phyloP scores from a whole-genome alignment of 2,888 invertebrate species.

The Mythimna albipuncta region DNA sequence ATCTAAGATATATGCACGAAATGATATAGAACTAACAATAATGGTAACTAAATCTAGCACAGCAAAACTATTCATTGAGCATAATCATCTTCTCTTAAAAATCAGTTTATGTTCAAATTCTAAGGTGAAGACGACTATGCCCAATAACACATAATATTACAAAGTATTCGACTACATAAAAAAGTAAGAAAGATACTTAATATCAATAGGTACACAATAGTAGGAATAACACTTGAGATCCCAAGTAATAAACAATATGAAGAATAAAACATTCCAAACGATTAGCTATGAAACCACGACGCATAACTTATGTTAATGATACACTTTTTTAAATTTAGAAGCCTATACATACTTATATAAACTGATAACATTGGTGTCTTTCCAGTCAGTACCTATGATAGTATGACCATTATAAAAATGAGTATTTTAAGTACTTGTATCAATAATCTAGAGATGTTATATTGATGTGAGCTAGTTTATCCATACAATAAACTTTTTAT shows the following conservation, averaged over 20 bases:
- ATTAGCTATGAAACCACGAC: constrained; percentile 51
- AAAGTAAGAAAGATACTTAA: constrained; percentile 60
- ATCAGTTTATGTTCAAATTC: not conserved
- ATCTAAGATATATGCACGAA: constrained; percentile 52
- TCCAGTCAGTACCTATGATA: constrained; percentile 50
- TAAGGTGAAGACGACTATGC: constrained; percentile 21
- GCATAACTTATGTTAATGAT: constrained; percentile 47
- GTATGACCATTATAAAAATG: constrained; percentile 37
- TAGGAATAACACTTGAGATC: constrained; percentile 66
- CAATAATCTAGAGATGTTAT: not conserved
- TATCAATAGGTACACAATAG: constrained; percentile 62
- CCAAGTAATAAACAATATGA: constrained; percentile 56
- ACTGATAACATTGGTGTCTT: constrained; percentile 62
- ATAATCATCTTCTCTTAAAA: constrained; percentile 23
- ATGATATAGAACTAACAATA: constrained; percentile 58
- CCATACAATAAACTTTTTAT: not conserved
- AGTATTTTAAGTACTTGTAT: constrained; percentile 29
- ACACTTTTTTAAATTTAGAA: constrained; percentile 58
- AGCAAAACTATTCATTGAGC: constrained; percentile 51
- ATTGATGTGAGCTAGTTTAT: not conserved
- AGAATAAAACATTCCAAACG: constrained; percentile 48
- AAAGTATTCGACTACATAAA: constrained; percentile 53
- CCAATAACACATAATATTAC: constrained; percentile 50
- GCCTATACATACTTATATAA: constrained; percentile 47
- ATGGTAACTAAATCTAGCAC: constrained; percentile 68